Base-by-base conservation (phyloP, 2,797 vertebrate genomes). In the Ptychadena robeensis region DNA sequence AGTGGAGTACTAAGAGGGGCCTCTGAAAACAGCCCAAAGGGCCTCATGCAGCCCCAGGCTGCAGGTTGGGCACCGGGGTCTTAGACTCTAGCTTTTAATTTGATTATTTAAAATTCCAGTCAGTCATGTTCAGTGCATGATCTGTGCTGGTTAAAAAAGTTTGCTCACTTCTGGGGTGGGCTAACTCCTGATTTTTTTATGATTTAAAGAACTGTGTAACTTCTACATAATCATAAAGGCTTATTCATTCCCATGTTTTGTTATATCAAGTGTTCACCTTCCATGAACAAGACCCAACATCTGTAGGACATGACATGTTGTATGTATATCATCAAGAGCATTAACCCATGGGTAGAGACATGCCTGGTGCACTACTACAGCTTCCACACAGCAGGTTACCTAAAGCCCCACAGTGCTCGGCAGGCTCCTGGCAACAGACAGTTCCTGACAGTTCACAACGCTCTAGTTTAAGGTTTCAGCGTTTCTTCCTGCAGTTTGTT, bases 401-500 rank as follows among this genome's bases (percentile, higher is more conserved):
- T n/a, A 34, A n/a, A 64, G 35, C 35, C 71, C 83, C 64, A 57
- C 73, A 2, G 77, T 75, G 82, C 82, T 74, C 77, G 15, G 70
- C 78, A 65, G 78, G 83, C 65, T 66, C 66, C 59, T 81, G 78
- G 83, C 78, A 76, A 44, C 48, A 7, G 30, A 35, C 7, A 74
- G 77, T 80, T 84, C 76, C 82, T 84, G 82, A 80, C 71, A 65
- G 72, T 34, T 81, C 77, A 69, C 70, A 80, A 69, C 65, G 80
- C 53, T 35, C 65, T 74, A 32, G 72, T 80, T 65, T 85, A 75
- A 53, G 25, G 73, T 85, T 85, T 75, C 83, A 65, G 38, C 25
- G 35, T 73, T 68, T 80, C 78, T 85, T 85, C 83, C 83, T 85
- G 72, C 4, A 35, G 61, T 86, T 77, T 90, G 88, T 89, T 89